Base-by-base conservation (phyloP, 2,113 vertebrate species). In the Echinops telfairi region DNA sequence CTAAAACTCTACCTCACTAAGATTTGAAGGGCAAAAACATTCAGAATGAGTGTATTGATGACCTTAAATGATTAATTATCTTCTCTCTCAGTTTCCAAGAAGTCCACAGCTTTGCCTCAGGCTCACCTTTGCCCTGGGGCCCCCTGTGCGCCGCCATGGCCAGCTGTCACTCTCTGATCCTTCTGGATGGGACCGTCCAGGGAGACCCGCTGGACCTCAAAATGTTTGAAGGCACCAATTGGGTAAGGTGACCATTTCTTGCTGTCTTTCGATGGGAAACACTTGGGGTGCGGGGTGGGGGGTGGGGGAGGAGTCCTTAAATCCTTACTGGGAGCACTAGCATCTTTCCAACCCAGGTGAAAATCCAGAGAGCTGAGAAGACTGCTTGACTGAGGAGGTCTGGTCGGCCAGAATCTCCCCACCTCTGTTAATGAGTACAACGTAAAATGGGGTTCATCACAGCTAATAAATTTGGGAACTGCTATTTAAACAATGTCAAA, bases 141-240 rank as follows among this genome's bases (percentile, higher is more conserved):
- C 96, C 91, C 0, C 12, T 97, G 9, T 98, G 98, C 7, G 95
- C 87, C 0, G 97, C 97, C 83, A 97, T 97, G 97, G 94, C 66
- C 0, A 98, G 94, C 68, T 98, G 98, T 86, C 97, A 98, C 36
- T 98, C 97, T 27, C 94, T 98, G 40, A 40, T 97, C 25, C 68
- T 97, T 53, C 83, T 98, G 6, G 93, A 97, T 0, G 96, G 97
- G 33, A 96, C 96, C 66, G 93, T 98, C 75, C 97, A 97, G 29
- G 97, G 98, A 91, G 98, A 98, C 73, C 97, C 96, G 0, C 73
- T 98, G 95, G 97, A 98, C 81, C 29, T 98, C 95, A 97, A 98
- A 86, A 98, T 97, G 93, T 98, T 98, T 75, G 97, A 98, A 43
- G 96, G 97, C 83, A 98, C 98, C 0, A 60, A 58, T 29, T 98